Percentiles rank a stretch among this genome's conserved stretches.
These are phyloP conservation scores for Lipophrys pholis DNA, from an alignment of 2,113 vertebrate genomes.

Conservation along the genomic window DNA sequence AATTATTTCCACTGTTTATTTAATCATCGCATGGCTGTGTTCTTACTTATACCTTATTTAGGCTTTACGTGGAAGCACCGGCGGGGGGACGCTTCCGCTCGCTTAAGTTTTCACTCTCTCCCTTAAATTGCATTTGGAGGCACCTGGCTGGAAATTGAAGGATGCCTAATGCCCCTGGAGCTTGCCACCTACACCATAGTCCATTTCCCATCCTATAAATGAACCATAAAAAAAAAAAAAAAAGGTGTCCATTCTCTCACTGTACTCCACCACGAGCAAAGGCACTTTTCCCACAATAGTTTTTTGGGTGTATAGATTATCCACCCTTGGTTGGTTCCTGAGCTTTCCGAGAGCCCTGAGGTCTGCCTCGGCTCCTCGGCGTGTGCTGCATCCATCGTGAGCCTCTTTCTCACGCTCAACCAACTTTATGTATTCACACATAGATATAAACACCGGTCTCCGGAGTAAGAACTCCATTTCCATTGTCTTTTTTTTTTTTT, in stretches of 20 bases:
- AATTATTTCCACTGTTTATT: slow-evolving; percentile 45
- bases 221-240: slow-evolving; percentile 62
- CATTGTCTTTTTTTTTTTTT: slow-evolving; percentile 45
- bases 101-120: no score
- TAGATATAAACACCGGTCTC: slow-evolving; percentile 68
- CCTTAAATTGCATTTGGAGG: slow-evolving; percentile 14
- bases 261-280: slow-evolving; percentile 59
- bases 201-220: slow-evolving; percentile 51
- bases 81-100: no score
- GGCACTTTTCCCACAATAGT: slow-evolving; percentile 73
- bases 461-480: slow-evolving; percentile 44
- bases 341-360: slow-evolving; percentile 66
- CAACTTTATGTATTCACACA: slow-evolving; percentile 73
- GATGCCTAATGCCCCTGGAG: slow-evolving; percentile 21
- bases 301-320: slow-evolving; percentile 69
- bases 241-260: slow-evolving; percentile 59
- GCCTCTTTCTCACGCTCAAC: slow-evolving; percentile 74
- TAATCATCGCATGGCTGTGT: slow-evolving; percentile 31
- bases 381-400: slow-evolving; percentile 50
- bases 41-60: background rate
- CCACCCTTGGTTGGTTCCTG: slow-evolving; percentile 71
- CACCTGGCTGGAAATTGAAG: background rate
- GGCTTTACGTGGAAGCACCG: no score
- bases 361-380: slow-evolving; percentile 69
- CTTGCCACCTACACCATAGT: slow-evolving; percentile 32